phyloP scores from a whole-genome alignment of 1,140 invertebrate genomes.

The Drosophila ercepeae region DNA sequence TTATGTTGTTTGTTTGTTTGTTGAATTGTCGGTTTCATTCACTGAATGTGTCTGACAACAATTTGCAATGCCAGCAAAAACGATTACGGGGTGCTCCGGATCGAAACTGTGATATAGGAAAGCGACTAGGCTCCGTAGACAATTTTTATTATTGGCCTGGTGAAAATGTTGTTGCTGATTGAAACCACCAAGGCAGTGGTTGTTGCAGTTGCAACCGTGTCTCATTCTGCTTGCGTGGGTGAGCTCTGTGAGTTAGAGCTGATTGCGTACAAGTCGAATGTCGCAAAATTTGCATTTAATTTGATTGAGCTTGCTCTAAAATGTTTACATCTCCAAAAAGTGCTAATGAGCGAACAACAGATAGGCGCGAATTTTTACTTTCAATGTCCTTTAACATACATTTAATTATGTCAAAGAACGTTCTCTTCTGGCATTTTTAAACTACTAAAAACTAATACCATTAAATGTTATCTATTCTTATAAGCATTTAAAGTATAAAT shows the following conservation, averaged over 20 bases:
- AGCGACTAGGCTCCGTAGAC: background rate
- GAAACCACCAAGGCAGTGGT: conserved; percentile 40
- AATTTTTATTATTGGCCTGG: conserved; percentile 28
- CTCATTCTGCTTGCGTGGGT: conserved; percentile 36
- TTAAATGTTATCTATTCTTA: no score
- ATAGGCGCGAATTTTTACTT: background rate
- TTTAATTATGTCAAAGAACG: no score
- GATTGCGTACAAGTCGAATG: conserved; percentile 62
- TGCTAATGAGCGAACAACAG: conserved; percentile 48
- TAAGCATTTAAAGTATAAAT: no score
- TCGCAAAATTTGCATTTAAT: conserved; percentile 73
- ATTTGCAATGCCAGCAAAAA: conserved; percentile 53
- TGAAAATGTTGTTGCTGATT: conserved; percentile 35
- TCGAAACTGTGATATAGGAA: conserved; percentile 2
- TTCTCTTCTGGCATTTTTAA: no score
- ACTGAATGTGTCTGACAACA: conserved; percentile 25
- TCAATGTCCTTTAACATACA: background rate
- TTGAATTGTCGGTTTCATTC: conserved; percentile 31
- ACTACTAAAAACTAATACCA: no score
- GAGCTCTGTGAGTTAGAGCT: conserved; percentile 23
- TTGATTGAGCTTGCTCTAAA: conserved; percentile 40
- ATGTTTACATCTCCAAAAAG: conserved; percentile 43
- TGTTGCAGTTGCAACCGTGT: conserved; percentile 6
- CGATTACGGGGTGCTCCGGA: conserved; percentile 22
- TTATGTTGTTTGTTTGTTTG: conserved; percentile 15